phyloP scores from a whole-genome alignment of 2,888 invertebrate genomes.

The Ernsta delagoae region DNA sequence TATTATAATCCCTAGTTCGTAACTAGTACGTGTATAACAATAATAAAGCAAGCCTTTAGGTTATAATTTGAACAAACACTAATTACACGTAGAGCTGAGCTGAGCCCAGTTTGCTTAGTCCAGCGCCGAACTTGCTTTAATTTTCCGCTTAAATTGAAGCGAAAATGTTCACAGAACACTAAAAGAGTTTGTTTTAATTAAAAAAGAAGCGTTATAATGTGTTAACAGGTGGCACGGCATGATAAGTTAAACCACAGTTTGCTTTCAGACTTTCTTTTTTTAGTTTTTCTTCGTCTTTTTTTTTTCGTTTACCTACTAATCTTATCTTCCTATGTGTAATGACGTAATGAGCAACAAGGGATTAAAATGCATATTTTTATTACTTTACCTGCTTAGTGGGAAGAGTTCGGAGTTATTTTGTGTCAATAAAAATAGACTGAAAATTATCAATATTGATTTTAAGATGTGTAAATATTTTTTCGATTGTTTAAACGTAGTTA shows the following conservation, averaged over 20 bases:
- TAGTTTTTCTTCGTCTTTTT: too few species aligned
- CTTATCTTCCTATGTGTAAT: too few species aligned
- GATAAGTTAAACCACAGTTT: background rate
- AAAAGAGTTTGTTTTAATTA: slow-evolving; percentile 16
- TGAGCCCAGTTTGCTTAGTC: slow-evolving; percentile 34
- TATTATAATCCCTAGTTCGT: background rate
- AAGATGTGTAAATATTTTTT: too few species aligned
- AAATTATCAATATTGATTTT: too few species aligned
- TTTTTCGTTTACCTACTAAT: too few species aligned
- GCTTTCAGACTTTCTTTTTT: too few species aligned
- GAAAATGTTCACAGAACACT: slow-evolving; percentile 3
- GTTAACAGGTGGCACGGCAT: slow-evolving; percentile 1
- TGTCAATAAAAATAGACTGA: too few species aligned
- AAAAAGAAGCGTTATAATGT: background rate
- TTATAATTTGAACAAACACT: slow-evolving; percentile 42
- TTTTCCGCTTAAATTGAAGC: slow-evolving; percentile 22
- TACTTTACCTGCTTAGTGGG: too few species aligned
- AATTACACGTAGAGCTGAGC: slow-evolving; percentile 36
- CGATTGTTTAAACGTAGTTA: too few species aligned
- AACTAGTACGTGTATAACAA: background rate
- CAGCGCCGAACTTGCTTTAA: slow-evolving; percentile 26
- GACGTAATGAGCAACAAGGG: too few species aligned
- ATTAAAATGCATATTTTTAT: too few species aligned
- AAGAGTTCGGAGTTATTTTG: too few species aligned
- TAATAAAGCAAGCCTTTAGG: slow-evolving; percentile 13